phyloP scores from a whole-genome alignment of 1,140 invertebrate species.

The Drosophila lacteicornis region DNA sequence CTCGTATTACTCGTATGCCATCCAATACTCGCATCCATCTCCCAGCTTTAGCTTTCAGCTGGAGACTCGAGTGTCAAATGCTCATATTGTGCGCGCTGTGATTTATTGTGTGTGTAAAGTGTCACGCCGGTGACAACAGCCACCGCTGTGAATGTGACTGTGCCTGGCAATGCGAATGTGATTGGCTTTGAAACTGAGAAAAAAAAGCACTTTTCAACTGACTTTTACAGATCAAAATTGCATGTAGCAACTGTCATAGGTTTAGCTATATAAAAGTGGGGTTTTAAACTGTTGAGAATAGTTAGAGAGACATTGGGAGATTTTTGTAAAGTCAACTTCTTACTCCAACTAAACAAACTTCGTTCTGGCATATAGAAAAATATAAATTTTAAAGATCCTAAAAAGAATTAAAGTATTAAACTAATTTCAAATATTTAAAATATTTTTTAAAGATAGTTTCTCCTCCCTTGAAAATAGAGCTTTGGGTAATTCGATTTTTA shows the following conservation, averaged over 20 bases:
- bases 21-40: slow-evolving; percentile 44
- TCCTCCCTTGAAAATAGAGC: no score
- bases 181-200: slow-evolving; percentile 9
- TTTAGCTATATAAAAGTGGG: background rate
- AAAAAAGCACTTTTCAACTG: background rate
- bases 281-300: background rate
- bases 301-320: background rate
- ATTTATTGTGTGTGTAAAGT: slow-evolving; percentile 83
- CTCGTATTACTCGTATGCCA: slow-evolving; percentile 19
- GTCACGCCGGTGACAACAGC: slow-evolving; percentile 79
- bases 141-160: slow-evolving; percentile 64
- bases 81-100: slow-evolving; percentile 43
- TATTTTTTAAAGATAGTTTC: no score
- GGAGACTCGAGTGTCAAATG: slow-evolving; percentile 30
- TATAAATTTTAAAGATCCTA: background rate
- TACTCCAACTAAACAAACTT: background rate
- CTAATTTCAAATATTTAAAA: no score
- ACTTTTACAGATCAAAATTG: slow-evolving; percentile 13
- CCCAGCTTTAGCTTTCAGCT: background rate
- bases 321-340: background rate
- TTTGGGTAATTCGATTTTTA: no score
- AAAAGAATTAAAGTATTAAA: no score
- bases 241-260: slow-evolving; percentile 1
- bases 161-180: slow-evolving; percentile 44
- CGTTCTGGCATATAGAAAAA: background rate